Evolutionary conservation across 2,113 vertebrate genomes (phyloP), one percentile per base, ranked within the genome.

Genomic region (Micronisus gabar): DNA sequence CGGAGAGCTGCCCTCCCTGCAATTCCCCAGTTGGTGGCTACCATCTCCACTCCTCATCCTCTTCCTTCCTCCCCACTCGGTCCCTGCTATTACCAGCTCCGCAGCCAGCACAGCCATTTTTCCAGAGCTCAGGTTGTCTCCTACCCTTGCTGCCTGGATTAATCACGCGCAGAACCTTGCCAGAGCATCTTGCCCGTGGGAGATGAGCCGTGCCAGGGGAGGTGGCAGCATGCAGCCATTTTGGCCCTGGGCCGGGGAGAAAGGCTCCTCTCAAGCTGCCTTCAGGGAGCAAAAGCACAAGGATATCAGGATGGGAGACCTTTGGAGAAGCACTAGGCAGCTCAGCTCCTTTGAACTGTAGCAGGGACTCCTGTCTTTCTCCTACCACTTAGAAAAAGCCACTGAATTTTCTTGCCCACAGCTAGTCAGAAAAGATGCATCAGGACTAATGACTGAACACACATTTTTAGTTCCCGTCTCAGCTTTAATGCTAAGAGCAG

Each of bases 201-300:
- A 81, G 27, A 65, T 26, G 59, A 88, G 36, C 74, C 3, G 2
- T 66, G 61, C 65, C 20, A 52, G 61, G 30, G 82, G 40, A 78
- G 34, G 34, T 15, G 19, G 79, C 65, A 61, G 81, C 67, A 73
- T 0, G 0, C n/a, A 82, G 41, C 16, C 45, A 29, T 55, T 62
- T 86, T 0, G 0, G 25, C 47, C 58, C 26, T 4, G 3, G 14
- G 41, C 56, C 0, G 4, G 36, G 12, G 14, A 40, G 47, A 62
- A 59, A 36, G 8, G 23, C 12, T 80, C 13, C 32, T 48, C 43
- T 53, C 5, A 0, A 32, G 62, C 38, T 83, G 52, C 67, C 27
- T 58, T 40, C 2, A 1, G 38, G 47, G 34, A 74, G 61, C 71
- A 48, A 36, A 56, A 92, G 9, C 43, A 45, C 2, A 3, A 86